Percentiles rank a stretch among this genome's conserved stretches.
Conservation (phyloP, 1,140 invertebrate genomes). For the Pseudoatta argentina region DNA sequence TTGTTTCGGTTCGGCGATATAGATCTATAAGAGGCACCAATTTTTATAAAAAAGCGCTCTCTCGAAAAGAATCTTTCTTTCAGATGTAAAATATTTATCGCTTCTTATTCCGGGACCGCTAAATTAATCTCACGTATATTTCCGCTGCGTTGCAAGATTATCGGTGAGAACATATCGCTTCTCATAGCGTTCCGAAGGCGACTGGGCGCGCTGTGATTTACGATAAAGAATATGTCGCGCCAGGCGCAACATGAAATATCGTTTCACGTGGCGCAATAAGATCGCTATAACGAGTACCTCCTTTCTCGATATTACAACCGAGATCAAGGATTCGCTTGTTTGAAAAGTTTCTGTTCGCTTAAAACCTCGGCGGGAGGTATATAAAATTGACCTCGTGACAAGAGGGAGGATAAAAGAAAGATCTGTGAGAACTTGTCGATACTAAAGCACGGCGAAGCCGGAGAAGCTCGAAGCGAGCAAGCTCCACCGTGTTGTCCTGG, state of each 20-base stretch:
- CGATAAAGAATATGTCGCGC: conserved; percentile 58
- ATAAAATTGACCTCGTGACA: conserved; percentile 58
- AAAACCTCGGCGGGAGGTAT: conserved; percentile 48
- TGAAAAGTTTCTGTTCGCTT: conserved; percentile 52
- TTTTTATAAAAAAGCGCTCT: neutral
- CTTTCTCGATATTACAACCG: conserved; percentile 27
- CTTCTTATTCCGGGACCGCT: conserved; percentile 14
- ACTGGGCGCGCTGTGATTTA: conserved; percentile 40
- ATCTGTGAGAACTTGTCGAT: conserved; percentile 53
- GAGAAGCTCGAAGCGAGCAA: neutral
- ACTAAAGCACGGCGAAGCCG: conserved; percentile 15
- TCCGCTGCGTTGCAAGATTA: conserved; percentile 41
- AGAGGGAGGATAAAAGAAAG: conserved; percentile 41
- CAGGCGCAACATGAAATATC: conserved; percentile 56
- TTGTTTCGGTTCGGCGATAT: neutral
- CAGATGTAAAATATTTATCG: conserved; percentile 52
- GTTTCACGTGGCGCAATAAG: conserved; percentile 53
- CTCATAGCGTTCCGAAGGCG: conserved; percentile 26
- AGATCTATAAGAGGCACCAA: neutral
- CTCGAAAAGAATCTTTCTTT: neutral
- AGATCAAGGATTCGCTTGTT: conserved; percentile 43
- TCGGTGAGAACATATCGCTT: conserved; percentile 37
- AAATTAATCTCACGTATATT: conserved; percentile 42
- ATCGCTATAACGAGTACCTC: conserved; percentile 46
- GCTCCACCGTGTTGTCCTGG: conserved; percentile 24